These are phyloP conservation scores for Ibidorhyncha struthersii DNA, from an alignment of 2,113 vertebrate species.

Conservation along the genomic window DNA sequence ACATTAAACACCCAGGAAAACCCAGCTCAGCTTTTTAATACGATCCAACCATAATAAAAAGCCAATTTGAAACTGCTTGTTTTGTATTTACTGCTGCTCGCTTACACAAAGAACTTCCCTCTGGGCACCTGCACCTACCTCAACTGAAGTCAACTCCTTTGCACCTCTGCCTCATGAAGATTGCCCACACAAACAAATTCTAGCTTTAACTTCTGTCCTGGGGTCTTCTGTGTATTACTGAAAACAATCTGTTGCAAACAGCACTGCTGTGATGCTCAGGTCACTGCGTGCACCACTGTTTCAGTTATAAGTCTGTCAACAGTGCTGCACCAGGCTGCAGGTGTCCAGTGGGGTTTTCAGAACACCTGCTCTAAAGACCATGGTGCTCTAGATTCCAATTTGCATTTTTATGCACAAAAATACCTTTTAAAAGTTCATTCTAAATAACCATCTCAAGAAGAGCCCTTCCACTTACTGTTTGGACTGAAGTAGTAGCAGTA, in stretches of 20 bases:
- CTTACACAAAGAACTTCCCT: not conserved
- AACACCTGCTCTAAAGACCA: not conserved
- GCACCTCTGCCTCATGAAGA: not conserved
- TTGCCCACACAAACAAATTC: not conserved
- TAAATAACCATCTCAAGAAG: not conserved
- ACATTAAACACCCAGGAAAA: conserved; percentile 36
- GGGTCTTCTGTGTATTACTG: not conserved
- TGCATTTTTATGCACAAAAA: not conserved
- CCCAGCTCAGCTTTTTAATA: not conserved
- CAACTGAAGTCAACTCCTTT: not conserved
- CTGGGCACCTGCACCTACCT: rapidly evolving
- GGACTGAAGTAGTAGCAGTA: not conserved
- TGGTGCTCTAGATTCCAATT: not conserved
- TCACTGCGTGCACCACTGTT: not conserved
- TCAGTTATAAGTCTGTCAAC: rapidly evolving
- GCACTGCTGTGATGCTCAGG: rapidly evolving
- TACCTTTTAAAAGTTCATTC: not conserved
- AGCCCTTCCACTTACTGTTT: not conserved
- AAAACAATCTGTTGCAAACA: not conserved
- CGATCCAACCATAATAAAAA: not conserved
- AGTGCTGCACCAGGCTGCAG: not conserved
- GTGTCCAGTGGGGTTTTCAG: not conserved
- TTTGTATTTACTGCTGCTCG: not conserved
- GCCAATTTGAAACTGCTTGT: not conserved
- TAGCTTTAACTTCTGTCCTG: not conserved